Percentiles rank a stretch among this genome's conserved stretches.
phyloP scores from a whole-genome alignment of 2,888 invertebrate genomes.

The Cryptus armator region DNA sequence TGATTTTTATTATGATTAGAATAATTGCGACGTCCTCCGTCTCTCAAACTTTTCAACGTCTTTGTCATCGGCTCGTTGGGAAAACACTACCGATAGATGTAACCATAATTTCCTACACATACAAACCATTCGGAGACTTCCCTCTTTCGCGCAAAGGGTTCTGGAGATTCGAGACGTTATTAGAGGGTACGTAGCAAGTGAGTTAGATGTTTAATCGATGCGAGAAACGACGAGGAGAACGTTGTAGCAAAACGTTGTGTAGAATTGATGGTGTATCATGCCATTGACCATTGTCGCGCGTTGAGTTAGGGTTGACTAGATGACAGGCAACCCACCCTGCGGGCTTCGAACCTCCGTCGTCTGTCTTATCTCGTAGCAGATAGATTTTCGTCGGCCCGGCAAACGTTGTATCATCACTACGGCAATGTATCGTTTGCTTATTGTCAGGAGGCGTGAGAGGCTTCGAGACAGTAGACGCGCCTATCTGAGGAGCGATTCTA shows the following conservation, averaged over 20 bases:
- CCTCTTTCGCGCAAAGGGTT: neutral
- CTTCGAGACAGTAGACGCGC: slow-evolving; percentile 56
- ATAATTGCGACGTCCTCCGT: neutral
- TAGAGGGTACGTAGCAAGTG: neutral
- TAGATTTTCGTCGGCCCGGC: slow-evolving; percentile 77
- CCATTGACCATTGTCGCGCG: slow-evolving; percentile 77
- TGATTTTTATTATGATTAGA: neutral
- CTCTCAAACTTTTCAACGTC: neutral
- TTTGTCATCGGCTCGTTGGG: neutral
- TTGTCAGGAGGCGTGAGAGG: slow-evolving; percentile 45
- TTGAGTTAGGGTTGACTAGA: slow-evolving; percentile 82
- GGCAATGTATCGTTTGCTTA: slow-evolving; percentile 45
- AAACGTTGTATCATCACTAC: slow-evolving; percentile 22
- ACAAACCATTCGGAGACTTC: neutral
- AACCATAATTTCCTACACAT: neutral
- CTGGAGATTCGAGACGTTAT: slow-evolving; percentile 23
- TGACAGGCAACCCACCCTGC: slow-evolving; percentile 73
- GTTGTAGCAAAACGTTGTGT: slow-evolving; percentile 21
- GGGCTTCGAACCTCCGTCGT: slow-evolving; percentile 43
- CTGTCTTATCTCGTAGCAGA: slow-evolving; percentile 79
- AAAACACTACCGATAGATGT: neutral
- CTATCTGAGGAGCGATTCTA: slow-evolving; percentile 64
- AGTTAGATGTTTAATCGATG: slow-evolving; percentile 43
- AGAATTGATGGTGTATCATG: slow-evolving; percentile 55
- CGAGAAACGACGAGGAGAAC: slow-evolving; percentile 17